Evolutionary conservation across 2,888 invertebrate genomes (phyloP), one percentile per base, ranked within the genome.

Genomic region (Endotricha flammealis): DNA sequence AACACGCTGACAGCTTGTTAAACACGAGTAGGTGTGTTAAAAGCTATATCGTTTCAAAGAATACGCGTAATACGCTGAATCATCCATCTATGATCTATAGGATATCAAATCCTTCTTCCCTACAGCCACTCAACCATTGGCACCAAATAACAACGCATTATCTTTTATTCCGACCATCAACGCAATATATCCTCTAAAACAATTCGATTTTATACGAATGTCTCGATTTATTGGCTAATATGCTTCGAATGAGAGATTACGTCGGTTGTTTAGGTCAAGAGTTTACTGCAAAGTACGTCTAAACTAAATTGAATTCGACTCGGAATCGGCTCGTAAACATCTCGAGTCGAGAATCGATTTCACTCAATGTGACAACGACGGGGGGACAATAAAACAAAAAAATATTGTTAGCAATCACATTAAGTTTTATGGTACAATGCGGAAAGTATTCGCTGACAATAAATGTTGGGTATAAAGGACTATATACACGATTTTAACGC

Each of bases 261-360:
- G 53, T 61, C 58, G 59, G 56, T 53, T 60, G 64, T 57, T 61
- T 51, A 64, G 76, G 80, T 80, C 78, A 80, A 69, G 74, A 73
- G 82, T 81, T 82, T 81, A 82, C 67, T 48, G 38, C 45, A 50
- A 63, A 57, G 61, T 63, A 57, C 64, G 66, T 66, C 60, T 71
- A 61, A 73, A 81, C 69, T 71, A 79, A 85, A 86, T 86, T 83
- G 85, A 83, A 86, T 80, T 71, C 53, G 67, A 64, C 59, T 70
- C 57, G 62, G 56, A 76, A 76, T 78, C 63, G 60, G 63, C 42
- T 80, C 85, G 77, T 85, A 82, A 85, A 83, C 68, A 57, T 60
- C 60, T 54, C 49, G 55, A 51, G 53, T 68, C 72, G 65, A 74
- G 66, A 64, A 66, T 65, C 68, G 65, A 64, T 66, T 67, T 56